These are phyloP conservation scores for Ophioninae sp. DNA, from an alignment of 2,888 invertebrate species.

Conservation along the genomic window DNA sequence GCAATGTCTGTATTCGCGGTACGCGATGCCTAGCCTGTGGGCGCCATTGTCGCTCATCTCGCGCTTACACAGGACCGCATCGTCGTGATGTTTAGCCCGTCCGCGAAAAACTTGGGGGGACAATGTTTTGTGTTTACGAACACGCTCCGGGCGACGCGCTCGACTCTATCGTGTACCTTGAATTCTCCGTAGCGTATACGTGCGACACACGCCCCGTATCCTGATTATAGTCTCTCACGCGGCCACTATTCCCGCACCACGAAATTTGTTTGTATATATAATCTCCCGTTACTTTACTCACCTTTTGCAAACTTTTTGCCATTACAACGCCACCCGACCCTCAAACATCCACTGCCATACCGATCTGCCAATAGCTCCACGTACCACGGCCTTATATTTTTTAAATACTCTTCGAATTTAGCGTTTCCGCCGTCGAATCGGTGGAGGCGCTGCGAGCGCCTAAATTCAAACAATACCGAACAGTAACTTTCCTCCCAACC, in stretches of 20 bases:
- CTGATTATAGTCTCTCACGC: background rate
- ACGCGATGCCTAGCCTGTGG: constrained; percentile 68
- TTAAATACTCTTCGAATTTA: constrained; percentile 81
- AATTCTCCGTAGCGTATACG: background rate
- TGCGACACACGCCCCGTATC: constrained; percentile 8
- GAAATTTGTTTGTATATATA: constrained; percentile 61
- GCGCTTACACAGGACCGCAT: constrained; percentile 65
- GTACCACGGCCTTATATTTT: constrained; percentile 79
- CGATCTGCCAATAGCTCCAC: constrained; percentile 76
- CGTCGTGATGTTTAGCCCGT: constrained; percentile 31
- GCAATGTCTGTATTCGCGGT: constrained; percentile 77
- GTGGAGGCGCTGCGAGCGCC: constrained; percentile 75
- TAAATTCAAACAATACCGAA: constrained; percentile 71
- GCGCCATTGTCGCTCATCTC: constrained; percentile 78
- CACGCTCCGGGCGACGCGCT: constrained; percentile 37
- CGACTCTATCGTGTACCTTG: constrained; percentile 8
- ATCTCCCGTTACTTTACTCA: constrained; percentile 82
- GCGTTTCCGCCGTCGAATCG: constrained; percentile 78
- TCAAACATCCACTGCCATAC: constrained; percentile 87
- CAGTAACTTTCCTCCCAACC: background rate
- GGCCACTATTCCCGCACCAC: constrained; percentile 25
- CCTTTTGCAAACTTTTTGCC: constrained; percentile 90
- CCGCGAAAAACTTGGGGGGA: constrained; percentile 33
- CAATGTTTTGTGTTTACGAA: constrained; percentile 31
- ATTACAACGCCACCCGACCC: constrained; percentile 91